phyloP scores from a whole-genome alignment of 2,797 vertebrate species.

The Botia kubotai region DNA sequence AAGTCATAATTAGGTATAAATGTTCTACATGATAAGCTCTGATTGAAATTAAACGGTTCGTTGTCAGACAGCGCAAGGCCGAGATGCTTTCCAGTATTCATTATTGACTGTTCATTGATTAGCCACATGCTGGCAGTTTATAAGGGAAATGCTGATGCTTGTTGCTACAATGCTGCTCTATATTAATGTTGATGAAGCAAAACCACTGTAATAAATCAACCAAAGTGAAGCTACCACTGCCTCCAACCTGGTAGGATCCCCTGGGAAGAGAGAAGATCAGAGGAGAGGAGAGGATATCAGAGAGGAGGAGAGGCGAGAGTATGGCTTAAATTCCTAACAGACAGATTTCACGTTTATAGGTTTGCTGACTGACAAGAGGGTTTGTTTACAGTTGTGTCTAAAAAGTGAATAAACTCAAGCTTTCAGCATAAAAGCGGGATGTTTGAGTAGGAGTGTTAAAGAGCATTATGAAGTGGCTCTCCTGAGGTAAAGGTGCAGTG shows the following conservation, averaged over 20 bases:
- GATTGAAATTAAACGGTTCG: conserved; percentile 54
- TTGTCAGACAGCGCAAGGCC: conserved; percentile 51
- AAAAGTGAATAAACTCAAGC: not conserved
- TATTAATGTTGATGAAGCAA: conserved; percentile 76
- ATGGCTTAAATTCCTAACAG: not conserved
- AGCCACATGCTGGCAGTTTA: conserved; percentile 59
- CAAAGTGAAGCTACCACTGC: conserved; percentile 55
- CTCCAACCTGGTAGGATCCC: conserved; percentile 55
- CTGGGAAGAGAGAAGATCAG: conserved; percentile 20
- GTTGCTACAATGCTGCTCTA: conserved; percentile 61
- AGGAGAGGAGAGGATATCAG: no score
- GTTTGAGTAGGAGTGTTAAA: not conserved
- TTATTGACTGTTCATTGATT: conserved; percentile 71
- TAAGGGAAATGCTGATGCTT: conserved; percentile 58
- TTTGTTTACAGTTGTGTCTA: not conserved
- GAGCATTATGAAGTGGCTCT: not conserved
- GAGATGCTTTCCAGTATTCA: conserved; percentile 60
- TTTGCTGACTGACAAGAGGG: not conserved
- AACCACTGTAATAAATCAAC: conserved; percentile 79
- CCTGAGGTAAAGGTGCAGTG: not conserved
- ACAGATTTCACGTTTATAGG: not conserved
- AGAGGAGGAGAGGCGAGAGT: no score
- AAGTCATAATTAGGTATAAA: conserved; percentile 43
- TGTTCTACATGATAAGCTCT: conserved; percentile 43
- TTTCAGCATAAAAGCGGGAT: not conserved